Evolutionary conservation across 2,113 vertebrate genomes (phyloP), one percentile per base, ranked within the genome.

Genomic region (Zonotrichia leucophrys): DNA sequence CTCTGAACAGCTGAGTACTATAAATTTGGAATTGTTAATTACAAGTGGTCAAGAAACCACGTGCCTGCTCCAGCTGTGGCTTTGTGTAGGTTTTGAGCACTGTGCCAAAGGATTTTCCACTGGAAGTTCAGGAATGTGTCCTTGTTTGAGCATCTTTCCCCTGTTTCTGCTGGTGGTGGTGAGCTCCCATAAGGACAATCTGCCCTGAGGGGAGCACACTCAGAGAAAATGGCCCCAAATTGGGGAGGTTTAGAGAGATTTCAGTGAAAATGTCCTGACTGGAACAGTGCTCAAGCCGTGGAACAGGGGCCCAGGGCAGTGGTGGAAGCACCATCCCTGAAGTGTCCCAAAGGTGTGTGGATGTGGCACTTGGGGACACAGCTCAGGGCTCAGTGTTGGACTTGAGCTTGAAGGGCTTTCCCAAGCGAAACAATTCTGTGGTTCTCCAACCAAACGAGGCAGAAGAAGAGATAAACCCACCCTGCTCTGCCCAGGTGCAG

Each of bases 331-430:
- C 3, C 37, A 27, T 0, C 27, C 64, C 41, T 21, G 41, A 14
- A 27, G 20, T 2, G 30, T 0, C 15, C 50, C 68, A 6, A 6
- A 33, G 15, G 11, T 0, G 4, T 4, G 66, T 20, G 52, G 17
- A 28, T 23, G 69, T n/a, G 69, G 33, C 77, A 52, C 8, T 0
- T 17, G 33, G 46, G 60, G 59, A 33, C 8, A 5, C 0, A 0
- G 42, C 27, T 44, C 33, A 28, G 67, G 1, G 59, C 5, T 4
- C 16, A 49, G 11, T 0, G 0, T 0, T 6, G 60, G 8, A 23
- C 17, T 53, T 5, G 18, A 60, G 39, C 52, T 28, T 20, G 19
- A 9, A 39, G 52, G 39, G n/a, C 15, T 67, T 39, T 39, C 6
- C 77, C 46, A 10, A 52, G 12, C 18, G 44, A 0, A 9, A 11